Conservation (phyloP, 2,797 vertebrate genomes). For the Simalia tracyae region DNA sequence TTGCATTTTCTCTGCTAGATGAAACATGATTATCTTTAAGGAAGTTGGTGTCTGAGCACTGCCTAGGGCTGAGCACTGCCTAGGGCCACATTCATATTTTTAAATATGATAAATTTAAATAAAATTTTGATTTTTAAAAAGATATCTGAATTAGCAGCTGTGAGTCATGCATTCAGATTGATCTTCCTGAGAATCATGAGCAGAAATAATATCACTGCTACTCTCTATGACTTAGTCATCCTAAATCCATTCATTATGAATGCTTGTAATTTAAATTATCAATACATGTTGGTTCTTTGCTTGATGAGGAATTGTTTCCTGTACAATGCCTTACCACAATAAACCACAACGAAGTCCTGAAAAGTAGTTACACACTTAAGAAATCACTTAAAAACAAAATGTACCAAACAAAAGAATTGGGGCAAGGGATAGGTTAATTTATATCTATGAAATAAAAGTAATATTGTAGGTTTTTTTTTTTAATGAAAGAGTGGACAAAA, state of each 20-base stretch:
- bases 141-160: conserved; percentile 20
- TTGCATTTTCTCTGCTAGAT: conserved; percentile 30
- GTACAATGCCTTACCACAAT: neutral
- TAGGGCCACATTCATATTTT: neutral
- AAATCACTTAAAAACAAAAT: neutral
- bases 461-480: neutral
- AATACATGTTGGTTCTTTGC: neutral
- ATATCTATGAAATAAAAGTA: neutral
- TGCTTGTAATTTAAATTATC: conserved; percentile 47
- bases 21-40: conserved; percentile 28
- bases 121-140: conserved; percentile 26
- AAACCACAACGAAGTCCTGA: conserved; percentile 14
- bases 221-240: conserved; percentile 6
- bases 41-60: neutral
- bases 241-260: conserved; percentile 36
- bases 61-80: neutral
- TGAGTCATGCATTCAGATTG: conserved; percentile 26
- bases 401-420: neutral
- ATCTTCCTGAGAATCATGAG: conserved; percentile 45
- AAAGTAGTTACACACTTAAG: conserved; percentile 25
- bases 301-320: conserved; percentile 22
- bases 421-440: conserved; percentile 12
- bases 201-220: conserved; percentile 48
- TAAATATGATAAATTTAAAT: conserved; percentile 4
- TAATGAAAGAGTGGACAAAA: neutral